Conservation (phyloP, 2,888 invertebrate species). For the Tenthredo amoena region DNA sequence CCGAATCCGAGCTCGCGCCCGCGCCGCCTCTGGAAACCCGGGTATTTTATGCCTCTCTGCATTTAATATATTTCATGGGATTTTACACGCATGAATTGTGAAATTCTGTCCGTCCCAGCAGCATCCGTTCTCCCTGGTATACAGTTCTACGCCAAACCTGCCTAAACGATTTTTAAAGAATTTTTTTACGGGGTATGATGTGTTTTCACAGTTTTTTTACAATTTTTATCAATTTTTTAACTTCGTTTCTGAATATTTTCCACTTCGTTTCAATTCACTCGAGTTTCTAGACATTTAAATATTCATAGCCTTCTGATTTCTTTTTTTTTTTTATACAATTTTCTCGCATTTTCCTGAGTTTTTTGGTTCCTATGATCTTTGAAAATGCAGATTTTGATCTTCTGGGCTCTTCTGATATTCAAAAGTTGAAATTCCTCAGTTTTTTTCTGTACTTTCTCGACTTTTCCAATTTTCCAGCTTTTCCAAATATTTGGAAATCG, state of each 20-base stretch:
- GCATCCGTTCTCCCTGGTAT: background rate
- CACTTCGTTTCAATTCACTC: background rate
- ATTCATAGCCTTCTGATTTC: background rate
- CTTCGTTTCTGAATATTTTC: background rate
- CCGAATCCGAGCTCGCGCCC: background rate
- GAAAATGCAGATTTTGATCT: background rate
- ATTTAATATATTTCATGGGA: conserved; percentile 67
- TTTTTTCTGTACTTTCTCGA: background rate
- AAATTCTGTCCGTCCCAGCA: conserved; percentile 54
- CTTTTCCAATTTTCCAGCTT: background rate
- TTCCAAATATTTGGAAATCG: background rate
- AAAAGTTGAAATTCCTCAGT: background rate
- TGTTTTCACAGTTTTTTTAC: background rate
- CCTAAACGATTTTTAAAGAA: background rate
- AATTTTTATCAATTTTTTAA: background rate
- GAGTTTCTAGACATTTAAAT: background rate
- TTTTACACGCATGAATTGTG: conserved; percentile 62
- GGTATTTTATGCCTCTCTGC: conserved; percentile 59
- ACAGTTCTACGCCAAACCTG: background rate
- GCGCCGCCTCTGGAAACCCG: conserved; percentile 19
- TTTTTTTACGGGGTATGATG: background rate
- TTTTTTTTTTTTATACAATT: background rate
- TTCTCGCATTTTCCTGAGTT: background rate
- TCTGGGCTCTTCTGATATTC: background rate
- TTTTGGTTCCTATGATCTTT: background rate